A percentile compares a stretch with the other conserved stretches of the same genome.
Conservation (phyloP, 92 coral and sea anemone genomes). For the Umimayanthus kanabou region DNA sequence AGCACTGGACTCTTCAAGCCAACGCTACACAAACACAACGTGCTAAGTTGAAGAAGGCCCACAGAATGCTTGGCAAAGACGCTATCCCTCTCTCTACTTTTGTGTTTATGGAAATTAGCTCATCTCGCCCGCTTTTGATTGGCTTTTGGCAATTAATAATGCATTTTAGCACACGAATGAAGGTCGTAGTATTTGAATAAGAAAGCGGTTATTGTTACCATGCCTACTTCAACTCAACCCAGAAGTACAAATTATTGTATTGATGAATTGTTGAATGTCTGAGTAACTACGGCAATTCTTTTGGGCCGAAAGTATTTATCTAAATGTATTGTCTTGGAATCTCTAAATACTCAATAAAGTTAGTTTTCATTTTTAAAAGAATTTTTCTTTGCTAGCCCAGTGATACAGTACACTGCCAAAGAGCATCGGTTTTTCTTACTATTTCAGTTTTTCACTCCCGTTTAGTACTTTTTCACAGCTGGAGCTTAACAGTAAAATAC, state of each 20-base stretch:
- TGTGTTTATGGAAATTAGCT: conserved; percentile 28
- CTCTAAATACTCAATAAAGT: no score
- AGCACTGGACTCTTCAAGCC: not conserved
- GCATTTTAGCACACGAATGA: conserved; percentile 22
- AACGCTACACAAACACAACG: not conserved
- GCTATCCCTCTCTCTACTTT: not conserved
- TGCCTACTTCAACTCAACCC: not conserved
- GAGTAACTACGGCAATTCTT: not conserved
- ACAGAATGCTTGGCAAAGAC: not conserved
- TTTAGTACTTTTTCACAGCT: no score
- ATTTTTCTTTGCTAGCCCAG: no score
- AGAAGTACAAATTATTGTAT: not conserved
- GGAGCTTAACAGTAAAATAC: no score
- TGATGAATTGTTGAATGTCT: not conserved
- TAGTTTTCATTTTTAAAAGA: no score
- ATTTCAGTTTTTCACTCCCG: no score
- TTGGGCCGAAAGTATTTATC: not conserved
- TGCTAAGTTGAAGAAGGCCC: not conserved
- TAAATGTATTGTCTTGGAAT: not conserved
- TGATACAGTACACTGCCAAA: no score
- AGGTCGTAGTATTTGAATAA: conserved; percentile 6
- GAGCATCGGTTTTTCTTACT: no score
- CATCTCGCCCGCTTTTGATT: conserved; percentile 20
- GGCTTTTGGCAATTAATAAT: conserved; percentile 31
- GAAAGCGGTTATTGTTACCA: conserved; percentile 4